Evolutionary conservation across 2,797 vertebrate genomes (phyloP), one percentile per base, ranked within the genome.

Genomic region (Diplodus sargus): DNA sequence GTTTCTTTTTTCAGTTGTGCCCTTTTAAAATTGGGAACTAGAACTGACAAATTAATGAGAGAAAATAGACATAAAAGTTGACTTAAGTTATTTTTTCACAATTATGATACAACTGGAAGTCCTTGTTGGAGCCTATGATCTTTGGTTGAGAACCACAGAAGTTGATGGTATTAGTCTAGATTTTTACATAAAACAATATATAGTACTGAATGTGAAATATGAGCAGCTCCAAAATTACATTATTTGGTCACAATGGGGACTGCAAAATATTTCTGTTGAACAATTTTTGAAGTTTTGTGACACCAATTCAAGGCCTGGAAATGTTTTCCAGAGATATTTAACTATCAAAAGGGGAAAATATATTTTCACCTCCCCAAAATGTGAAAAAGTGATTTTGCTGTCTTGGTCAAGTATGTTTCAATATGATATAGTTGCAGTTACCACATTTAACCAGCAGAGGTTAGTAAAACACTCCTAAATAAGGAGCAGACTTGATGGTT

Each of bases 391-490:
- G 63, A 52, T 52, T 47, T n/a, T 5, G n/a, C 0, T 20, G 5
- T 12, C 4, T n/a, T 18, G 23, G 30, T 45, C 22, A 20, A 20
- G 8, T 34, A 28, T 4, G 17, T 69, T 60, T 57, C 25, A 48
- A 0, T 30, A 15, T n/a, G 18, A 53, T 12, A 39, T 22, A 12
- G 14, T 2, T 86, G 76, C 54, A 82, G 76, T 75, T 69, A 0
- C 18, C 4, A 10, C 15, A 9, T 2, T 59, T 68, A 2, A 39
- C 76, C 84, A 80, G 43, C 17, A 87, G 83, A 70, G 30, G 73
- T 6, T 65, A 53, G 82, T 62, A 54, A 51, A 58, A 22, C 3
- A 0, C 1, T 6, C 12, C 18, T 0, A 45, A 67, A 16, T 8
- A 0, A 67, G 16, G 16, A 25, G 64, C 8, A 25, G 56, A 51